Evolutionary conservation across 2,797 vertebrate species (phyloP).

Genomic region (Strix occidentalis): DNA sequence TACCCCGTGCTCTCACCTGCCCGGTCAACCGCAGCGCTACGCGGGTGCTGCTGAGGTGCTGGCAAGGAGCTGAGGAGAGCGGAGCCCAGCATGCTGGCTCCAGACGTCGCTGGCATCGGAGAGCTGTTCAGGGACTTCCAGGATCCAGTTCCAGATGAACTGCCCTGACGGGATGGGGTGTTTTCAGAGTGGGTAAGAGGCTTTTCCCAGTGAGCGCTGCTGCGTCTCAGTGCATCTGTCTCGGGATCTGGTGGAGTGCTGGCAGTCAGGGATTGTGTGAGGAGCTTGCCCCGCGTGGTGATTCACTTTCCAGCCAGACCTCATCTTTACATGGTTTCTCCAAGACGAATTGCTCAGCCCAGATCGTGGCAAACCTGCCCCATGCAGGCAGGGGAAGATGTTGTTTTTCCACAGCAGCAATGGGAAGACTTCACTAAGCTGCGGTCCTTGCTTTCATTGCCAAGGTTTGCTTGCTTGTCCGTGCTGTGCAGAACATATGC

Average conservation of each 20-base stretch:
- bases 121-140: not conserved
- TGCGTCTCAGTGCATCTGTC: not conserved
- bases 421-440: not conserved
- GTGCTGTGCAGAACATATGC: not conserved
- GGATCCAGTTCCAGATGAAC: not conserved
- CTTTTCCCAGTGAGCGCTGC: not conserved
- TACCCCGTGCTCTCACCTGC: not conserved
- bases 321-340: not conserved
- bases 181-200: fast-evolving
- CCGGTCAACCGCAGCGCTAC: too few relatives aligned
- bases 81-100: not conserved
- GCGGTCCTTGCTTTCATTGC: not conserved
- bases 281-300: fast-evolving
- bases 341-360: not conserved
- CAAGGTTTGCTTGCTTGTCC: not conserved
- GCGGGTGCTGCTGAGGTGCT: not conserved
- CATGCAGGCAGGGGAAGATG: fast-evolving
- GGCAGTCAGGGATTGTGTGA: not conserved
- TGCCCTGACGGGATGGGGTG: not conserved
- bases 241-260: not conserved
- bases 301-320: not conserved
- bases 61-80: not conserved
- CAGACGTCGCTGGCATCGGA: too few relatives aligned
- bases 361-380: not conserved
- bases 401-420: not conserved